A percentile compares a stretch with the other conserved stretches of the same genome.
phyloP scores from a whole-genome alignment of 2,113 vertebrate species.

The Trematocara stigmaticum region DNA sequence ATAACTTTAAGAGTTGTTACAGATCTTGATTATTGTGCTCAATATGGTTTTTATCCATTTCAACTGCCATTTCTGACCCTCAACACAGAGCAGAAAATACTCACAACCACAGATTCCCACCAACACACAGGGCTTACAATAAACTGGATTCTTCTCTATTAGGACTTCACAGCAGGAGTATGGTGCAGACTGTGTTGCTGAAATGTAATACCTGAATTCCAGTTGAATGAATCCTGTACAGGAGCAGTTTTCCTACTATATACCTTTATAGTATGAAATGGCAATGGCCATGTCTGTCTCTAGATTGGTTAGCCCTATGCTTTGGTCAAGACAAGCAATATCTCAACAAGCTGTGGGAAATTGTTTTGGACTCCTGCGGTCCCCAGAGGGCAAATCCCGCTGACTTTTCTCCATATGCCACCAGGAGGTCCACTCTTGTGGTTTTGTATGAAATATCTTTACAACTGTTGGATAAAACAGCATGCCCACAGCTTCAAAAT shows the following conservation, averaged over 20 bases:
- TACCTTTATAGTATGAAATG: background rate
- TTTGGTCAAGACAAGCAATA: background rate
- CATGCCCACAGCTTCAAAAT: background rate
- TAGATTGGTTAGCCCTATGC: background rate
- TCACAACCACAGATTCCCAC: background rate
- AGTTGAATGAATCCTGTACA: background rate
- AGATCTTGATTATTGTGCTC: background rate
- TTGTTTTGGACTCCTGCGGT: background rate
- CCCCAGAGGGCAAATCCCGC: background rate
- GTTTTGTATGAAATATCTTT: background rate
- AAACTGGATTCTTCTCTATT: background rate
- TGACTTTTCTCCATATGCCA: background rate
- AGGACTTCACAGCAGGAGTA: background rate
- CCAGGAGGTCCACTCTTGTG: background rate
- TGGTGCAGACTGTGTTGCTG: conserved; percentile 19
- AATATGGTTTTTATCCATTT: conserved; percentile 3
- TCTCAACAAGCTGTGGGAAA: background rate
- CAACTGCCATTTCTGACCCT: conserved; percentile 1
- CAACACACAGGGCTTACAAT: background rate
- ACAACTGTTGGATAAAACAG: background rate
- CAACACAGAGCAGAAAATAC: background rate
- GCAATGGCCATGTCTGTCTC: background rate
- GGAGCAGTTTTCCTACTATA: background rate
- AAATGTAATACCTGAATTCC: background rate
- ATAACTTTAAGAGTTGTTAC: background rate